Evolutionary conservation across 1,140 invertebrate species (phyloP).

Genomic region (Drosophila nikananu): DNA sequence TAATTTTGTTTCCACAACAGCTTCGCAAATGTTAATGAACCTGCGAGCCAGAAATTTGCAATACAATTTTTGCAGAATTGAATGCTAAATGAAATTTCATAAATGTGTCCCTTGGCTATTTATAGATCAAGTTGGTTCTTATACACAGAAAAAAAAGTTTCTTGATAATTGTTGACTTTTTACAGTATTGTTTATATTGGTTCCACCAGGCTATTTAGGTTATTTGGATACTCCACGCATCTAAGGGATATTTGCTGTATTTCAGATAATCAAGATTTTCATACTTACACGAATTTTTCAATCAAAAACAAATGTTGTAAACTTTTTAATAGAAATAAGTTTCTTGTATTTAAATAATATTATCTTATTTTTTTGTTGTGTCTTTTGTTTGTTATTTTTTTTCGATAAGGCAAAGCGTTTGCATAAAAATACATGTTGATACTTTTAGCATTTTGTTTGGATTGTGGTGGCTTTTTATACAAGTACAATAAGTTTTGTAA

Average conservation of each 20-base stretch:
- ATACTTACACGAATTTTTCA: conserved; percentile 1
- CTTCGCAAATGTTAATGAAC: conserved; percentile 76
- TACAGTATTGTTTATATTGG: too few relatives aligned
- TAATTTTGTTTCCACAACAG: conserved; percentile 75
- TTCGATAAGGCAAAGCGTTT: conserved; percentile 81
- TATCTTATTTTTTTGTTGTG: conserved; percentile 30
- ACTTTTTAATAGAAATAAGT: conserved; percentile 51
- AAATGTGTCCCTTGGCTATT: conserved; percentile 34
- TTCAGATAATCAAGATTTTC: too few relatives aligned
- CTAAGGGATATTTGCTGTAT: too few relatives aligned
- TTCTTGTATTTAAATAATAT: conserved; percentile 62
- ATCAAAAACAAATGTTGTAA: conserved; percentile 17
- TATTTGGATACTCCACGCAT: too few relatives aligned
- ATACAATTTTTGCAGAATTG: conserved; percentile 55
- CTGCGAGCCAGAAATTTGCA: conserved; percentile 50
- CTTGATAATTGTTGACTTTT: too few relatives aligned
- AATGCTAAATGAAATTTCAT: conserved; percentile 21
- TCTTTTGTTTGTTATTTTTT: conserved; percentile 24
- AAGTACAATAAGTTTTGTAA: conserved; percentile 68
- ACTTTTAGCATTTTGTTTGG: conserved; percentile 42
- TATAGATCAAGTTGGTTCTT: conserved; percentile 10
- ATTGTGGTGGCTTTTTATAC: conserved; percentile 45
- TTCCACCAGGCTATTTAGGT: too few relatives aligned
- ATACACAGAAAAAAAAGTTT: not conserved
- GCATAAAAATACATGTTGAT: conserved; percentile 79